phyloP scores from a whole-genome alignment of 2,797 vertebrate genomes.

The Sitta carolinensis region DNA sequence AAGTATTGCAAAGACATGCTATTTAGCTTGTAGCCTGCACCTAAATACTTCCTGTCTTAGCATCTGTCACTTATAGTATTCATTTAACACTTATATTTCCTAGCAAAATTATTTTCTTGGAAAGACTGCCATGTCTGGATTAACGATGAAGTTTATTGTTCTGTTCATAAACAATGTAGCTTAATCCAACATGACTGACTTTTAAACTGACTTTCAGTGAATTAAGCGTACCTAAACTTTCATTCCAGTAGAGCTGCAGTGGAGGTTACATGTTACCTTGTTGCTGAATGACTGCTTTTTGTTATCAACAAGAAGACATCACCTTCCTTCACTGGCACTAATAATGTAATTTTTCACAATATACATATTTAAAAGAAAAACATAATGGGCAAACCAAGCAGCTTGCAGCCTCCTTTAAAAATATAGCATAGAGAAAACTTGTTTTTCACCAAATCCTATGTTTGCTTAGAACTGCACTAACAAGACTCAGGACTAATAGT shows the following conservation, averaged over 20 bases:
- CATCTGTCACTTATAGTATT: neutral
- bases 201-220: neutral
- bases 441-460: neutral
- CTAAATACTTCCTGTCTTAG: neutral
- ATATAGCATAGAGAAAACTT: fast-evolving
- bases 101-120: neutral
- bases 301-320: too few species aligned
- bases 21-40: neutral
- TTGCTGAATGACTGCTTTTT: fast-evolving
- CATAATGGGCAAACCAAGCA: neutral
- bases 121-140: neutral
- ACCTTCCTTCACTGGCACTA: neutral
- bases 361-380: neutral
- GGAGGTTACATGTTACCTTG: fast-evolving
- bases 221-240: neutral
- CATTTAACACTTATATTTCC: neutral
- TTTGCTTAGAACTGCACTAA: neutral
- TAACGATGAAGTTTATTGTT: neutral
- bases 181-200: neutral
- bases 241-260: neutral
- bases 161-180: neutral
- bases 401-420: neutral
- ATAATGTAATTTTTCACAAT: neutral
- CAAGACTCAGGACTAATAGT: neutral
- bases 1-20: neutral